These are phyloP conservation scores for Calephelis virginiensis DNA, from an alignment of 1,140 invertebrate genomes.

Conservation along the genomic window DNA sequence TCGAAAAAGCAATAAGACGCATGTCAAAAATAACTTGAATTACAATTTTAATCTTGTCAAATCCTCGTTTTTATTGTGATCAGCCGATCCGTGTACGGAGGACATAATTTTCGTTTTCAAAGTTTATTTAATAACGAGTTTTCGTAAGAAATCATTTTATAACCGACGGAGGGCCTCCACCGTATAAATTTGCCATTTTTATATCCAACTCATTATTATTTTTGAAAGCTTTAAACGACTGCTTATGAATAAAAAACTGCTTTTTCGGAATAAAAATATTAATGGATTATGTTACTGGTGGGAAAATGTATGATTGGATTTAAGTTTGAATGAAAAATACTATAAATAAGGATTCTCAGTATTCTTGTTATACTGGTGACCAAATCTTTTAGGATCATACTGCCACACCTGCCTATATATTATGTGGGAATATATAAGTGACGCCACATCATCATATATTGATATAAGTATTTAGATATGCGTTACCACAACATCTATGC, in stretches of 20 bases:
- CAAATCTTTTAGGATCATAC: no score
- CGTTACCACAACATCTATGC: no score
- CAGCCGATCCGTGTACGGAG: slow-evolving; percentile 44
- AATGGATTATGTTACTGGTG: slow-evolving; percentile 25
- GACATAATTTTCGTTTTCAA: slow-evolving; percentile 70
- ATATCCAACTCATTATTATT: slow-evolving; percentile 70
- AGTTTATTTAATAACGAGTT: slow-evolving; percentile 70
- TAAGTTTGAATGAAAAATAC: background rate
- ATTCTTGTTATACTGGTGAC: no score
- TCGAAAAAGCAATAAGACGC: slow-evolving; percentile 72
- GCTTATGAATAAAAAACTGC: slow-evolving; percentile 66
- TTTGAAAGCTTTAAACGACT: slow-evolving; percentile 52
- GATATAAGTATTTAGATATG: no score
- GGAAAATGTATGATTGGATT: background rate
- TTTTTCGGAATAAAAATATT: slow-evolving; percentile 54
- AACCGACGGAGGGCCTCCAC: slow-evolving; percentile 26
- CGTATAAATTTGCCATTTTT: slow-evolving; percentile 71
- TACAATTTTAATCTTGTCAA: slow-evolving; percentile 77
- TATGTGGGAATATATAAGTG: no score
- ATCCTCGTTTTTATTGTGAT: slow-evolving; percentile 73
- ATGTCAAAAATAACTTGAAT: slow-evolving; percentile 72
- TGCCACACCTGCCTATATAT: no score
- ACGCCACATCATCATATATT: no score
- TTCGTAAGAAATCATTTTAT: slow-evolving; percentile 65
- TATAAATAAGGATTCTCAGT: no score